phyloP scores from a whole-genome alignment of 2,797 vertebrate genomes.

The Leptatherina wallacei region DNA sequence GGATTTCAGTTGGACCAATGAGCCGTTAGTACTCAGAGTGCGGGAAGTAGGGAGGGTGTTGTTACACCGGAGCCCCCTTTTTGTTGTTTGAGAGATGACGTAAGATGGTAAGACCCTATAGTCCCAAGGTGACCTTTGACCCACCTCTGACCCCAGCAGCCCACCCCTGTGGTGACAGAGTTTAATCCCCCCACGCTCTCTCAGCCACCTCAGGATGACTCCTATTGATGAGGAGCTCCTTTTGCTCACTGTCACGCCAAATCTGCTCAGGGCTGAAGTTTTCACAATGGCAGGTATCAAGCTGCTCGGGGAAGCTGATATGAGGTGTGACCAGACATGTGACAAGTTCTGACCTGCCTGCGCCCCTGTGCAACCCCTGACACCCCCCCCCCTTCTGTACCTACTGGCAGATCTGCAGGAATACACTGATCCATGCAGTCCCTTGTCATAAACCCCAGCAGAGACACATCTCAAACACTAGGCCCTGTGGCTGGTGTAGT shows the following conservation, averaged over 20 bases:
- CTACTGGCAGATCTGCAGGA: constrained; percentile 10
- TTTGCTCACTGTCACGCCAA: constrained; percentile 59
- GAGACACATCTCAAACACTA: constrained; percentile 12
- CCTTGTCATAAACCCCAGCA: constrained; percentile 7
- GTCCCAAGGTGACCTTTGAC: constrained; percentile 72
- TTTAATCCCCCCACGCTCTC: constrained; percentile 49
- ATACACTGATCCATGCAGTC: neutral
- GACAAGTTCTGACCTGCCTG: constrained; percentile 45
- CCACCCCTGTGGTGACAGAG: constrained; percentile 73
- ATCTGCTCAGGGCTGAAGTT: constrained; percentile 63
- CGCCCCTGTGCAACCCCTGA: constrained; percentile 41
- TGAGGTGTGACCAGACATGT: constrained; percentile 46
- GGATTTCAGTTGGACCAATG: constrained; percentile 39
- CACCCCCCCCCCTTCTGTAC: constrained; percentile 27
- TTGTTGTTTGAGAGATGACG: constrained; percentile 76
- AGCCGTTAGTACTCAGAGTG: constrained; percentile 50
- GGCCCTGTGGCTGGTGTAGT: constrained; percentile 14
- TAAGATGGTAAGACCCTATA: constrained; percentile 67
- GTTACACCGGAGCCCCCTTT: constrained; percentile 47
- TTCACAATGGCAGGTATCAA: constrained; percentile 67
- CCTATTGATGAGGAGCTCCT: constrained; percentile 62
- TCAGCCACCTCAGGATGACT: constrained; percentile 54
- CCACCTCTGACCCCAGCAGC: constrained; percentile 72
- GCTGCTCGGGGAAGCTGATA: constrained; percentile 42
- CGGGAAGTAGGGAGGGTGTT: constrained; percentile 31